These are phyloP conservation scores for Dryas iulia DNA, from an alignment of 1,140 invertebrate genomes.

Conservation along the genomic window DNA sequence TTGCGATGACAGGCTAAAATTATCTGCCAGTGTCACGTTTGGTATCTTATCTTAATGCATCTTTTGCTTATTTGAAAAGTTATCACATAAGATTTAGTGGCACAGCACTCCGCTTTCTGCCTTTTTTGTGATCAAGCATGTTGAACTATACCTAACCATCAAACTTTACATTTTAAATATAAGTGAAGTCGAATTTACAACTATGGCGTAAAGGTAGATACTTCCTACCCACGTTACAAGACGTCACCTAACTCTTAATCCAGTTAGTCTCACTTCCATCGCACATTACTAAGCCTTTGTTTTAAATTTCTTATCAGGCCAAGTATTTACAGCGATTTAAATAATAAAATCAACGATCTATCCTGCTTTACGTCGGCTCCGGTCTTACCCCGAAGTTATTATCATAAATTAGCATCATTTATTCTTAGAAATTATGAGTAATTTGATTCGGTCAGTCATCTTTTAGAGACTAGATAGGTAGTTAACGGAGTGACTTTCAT, in stretches of 20 bases:
- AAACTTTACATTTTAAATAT: too few relatives aligned
- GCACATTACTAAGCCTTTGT: conserved; percentile 15
- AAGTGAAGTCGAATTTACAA: background rate
- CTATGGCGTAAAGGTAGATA: background rate
- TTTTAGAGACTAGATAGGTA: conserved; percentile 23
- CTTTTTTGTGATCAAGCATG: too few relatives aligned
- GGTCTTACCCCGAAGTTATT: conserved; percentile 37
- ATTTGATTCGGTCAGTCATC: conserved; percentile 53
- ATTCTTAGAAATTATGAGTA: conserved; percentile 57
- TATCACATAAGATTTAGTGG: too few relatives aligned
- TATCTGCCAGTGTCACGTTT: too few relatives aligned
- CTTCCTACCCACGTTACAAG: background rate
- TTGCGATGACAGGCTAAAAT: too few relatives aligned
- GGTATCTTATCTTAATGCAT: too few relatives aligned
- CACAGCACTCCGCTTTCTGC: too few relatives aligned
- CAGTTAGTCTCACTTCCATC: background rate
- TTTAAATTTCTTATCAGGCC: conserved; percentile 20
- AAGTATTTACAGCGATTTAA: conserved; percentile 21
- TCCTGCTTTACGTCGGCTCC: conserved; percentile 12
- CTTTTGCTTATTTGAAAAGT: too few relatives aligned
- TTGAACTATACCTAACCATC: too few relatives aligned
- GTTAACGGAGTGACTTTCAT: background rate
- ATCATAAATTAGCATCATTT: conserved; percentile 61
- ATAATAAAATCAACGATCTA: conserved; percentile 28
- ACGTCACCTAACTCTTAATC: background rate